These are phyloP conservation scores for Ichneumoninae sp. DNA, from an alignment of 2,888 invertebrate genomes.

Conservation along the genomic window DNA sequence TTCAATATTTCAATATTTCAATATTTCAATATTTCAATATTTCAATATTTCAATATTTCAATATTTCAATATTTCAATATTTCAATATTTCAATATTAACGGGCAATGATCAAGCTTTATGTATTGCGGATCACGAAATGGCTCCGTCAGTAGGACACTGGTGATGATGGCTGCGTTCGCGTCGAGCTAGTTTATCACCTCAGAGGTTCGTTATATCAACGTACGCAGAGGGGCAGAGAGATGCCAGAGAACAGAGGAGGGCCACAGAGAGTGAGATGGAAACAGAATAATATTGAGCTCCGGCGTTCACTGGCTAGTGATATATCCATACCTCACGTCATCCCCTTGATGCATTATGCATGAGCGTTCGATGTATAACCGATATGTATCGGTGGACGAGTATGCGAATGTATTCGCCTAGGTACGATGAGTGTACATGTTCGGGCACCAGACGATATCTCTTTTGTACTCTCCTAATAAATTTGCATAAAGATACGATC, in stretches of 20 bases:
- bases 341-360: constrained; percentile 77
- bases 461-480: constrained; percentile 27
- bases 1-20: too few species aligned
- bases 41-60: too few species aligned
- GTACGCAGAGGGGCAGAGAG: constrained; percentile 73
- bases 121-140: not conserved
- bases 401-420: constrained; percentile 6
- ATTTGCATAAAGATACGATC: constrained; percentile 10
- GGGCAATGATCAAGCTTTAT: not conserved
- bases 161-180: constrained; percentile 15
- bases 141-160: not conserved
- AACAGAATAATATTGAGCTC: constrained; percentile 75
- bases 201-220: constrained; percentile 74
- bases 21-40: too few species aligned
- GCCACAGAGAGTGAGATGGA: constrained; percentile 46
- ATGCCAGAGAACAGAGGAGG: constrained; percentile 63
- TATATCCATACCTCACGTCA: constrained; percentile 77
- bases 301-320: constrained; percentile 70
- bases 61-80: too few species aligned
- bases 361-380: constrained; percentile 75
- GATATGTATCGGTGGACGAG: constrained; percentile 28
- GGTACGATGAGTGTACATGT: constrained; percentile 20
- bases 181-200: constrained; percentile 59
- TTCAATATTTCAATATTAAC: not conserved
- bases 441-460: constrained; percentile 35